Conservation (phyloP, 2,113 vertebrate genomes). For the Hippocampus comes region DNA sequence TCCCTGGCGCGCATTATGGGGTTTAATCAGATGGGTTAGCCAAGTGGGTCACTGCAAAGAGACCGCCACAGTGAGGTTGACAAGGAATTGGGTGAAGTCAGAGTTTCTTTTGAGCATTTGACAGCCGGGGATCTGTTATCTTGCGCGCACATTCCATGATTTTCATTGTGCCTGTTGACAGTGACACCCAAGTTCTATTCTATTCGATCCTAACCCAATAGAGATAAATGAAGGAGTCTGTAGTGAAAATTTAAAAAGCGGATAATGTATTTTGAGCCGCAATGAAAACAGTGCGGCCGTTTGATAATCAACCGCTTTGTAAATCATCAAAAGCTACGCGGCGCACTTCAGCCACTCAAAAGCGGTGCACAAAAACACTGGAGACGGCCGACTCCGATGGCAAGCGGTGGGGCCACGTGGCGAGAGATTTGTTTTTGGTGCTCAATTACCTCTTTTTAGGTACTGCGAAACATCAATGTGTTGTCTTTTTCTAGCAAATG, state of each 20-base stretch:
- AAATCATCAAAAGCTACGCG: conserved; percentile 43
- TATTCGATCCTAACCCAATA: no score
- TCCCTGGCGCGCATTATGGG: conserved; percentile 31
- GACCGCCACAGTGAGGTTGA: conserved; percentile 14
- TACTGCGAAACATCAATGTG: conserved; percentile 18
- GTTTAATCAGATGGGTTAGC: conserved; percentile 33
- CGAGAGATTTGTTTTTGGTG: conserved; percentile 10
- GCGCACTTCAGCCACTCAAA: conserved; percentile 35
- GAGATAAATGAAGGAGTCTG: neutral
- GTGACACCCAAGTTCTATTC: no score
- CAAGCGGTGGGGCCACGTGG: conserved; percentile 46
- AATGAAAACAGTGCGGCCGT: conserved; percentile 1
- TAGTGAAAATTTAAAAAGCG: conserved; percentile 5
- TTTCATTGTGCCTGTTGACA: neutral
- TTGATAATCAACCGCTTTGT: conserved; percentile 30
- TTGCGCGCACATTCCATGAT: neutral
- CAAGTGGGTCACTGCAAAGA: conserved; percentile 54
- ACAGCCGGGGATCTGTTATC: neutral
- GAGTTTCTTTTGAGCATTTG: conserved; percentile 12
- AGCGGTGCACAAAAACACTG: conserved; percentile 21
- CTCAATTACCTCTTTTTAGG: conserved; percentile 10
- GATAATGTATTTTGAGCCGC: neutral
- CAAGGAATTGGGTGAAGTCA: conserved; percentile 6
- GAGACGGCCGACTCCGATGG: conserved; percentile 51
- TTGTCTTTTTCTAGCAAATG: conserved; percentile 6